A percentile compares a stretch with the other conserved stretches of the same genome.
phyloP scores from a whole-genome alignment of 2,888 invertebrate genomes.

The Hypercompe scribonia region DNA sequence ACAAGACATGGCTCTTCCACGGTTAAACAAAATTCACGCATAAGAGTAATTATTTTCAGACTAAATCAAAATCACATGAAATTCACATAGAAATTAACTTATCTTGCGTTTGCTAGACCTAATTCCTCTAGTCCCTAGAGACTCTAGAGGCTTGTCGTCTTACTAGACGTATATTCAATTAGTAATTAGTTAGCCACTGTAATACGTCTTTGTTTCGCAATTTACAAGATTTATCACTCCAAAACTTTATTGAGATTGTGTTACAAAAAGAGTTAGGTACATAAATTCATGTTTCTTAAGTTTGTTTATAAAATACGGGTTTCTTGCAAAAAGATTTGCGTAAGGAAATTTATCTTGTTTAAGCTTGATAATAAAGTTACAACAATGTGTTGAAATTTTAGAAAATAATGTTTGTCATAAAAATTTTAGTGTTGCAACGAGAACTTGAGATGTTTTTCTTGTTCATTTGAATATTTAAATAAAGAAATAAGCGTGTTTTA shows the following conservation, averaged over 20 bases:
- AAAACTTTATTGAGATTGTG: conserved; percentile 2
- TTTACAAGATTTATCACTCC: conserved; percentile 14
- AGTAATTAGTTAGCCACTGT: conserved; percentile 9
- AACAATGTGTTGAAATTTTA: background rate
- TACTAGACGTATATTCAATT: conserved; percentile 5
- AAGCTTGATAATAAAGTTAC: background rate
- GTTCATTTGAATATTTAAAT: background rate
- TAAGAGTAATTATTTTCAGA: too few relatives aligned
- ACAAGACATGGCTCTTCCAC: too few relatives aligned
- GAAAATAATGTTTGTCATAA: background rate
- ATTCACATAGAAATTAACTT: background rate
- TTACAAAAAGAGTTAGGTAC: conserved; percentile 5
- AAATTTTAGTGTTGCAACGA: background rate
- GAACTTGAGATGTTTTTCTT: background rate
- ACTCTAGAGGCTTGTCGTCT: background rate
- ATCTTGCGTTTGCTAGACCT: background rate
- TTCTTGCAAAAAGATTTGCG: background rate
- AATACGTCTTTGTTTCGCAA: conserved; percentile 4
- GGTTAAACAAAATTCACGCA: too few relatives aligned
- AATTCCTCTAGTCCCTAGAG: background rate
- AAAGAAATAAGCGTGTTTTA: background rate
- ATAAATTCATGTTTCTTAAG: background rate
- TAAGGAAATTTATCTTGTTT: background rate
- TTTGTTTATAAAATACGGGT: background rate
- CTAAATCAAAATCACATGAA: too few relatives aligned